Base-by-base conservation (phyloP, 2,888 invertebrate species). In the Ethmia dodecea region DNA sequence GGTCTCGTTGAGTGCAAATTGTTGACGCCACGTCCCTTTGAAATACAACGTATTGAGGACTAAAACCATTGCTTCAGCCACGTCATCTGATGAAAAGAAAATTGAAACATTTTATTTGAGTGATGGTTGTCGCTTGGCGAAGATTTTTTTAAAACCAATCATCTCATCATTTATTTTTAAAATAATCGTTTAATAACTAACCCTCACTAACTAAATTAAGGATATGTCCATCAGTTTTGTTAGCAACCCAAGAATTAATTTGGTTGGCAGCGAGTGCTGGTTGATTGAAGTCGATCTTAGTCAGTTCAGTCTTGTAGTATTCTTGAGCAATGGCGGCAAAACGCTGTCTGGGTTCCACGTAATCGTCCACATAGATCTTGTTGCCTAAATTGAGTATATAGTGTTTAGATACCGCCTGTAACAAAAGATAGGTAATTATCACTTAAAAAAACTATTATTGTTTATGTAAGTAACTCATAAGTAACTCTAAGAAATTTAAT, bases 191-290 rank as follows among this genome's bases (percentile, higher is more conserved):
- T 18, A 26, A 26, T 13, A n/a, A 44, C 55, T 42, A 61, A 89
- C 93, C 91, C 54, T 89, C 81, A 6, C 78, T 75, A 5, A 94
- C 89, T 31, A 94, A 66, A 52, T 92, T 86, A 6, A 88, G 78
- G 20, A 98, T 92, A 49, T 90, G 91, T 8, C 92, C 92, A 5
- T 90, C 83, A 0, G 98, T 97, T 6, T 92, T 76, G 38, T 91
- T 89, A 15, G 88, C 87, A 1, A 95, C 93, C 95, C 96, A 98
- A 1, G 75, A 55, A 58, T 98, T 98, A 40, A 98, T 94, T 5
- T 74, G 66, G 4, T 73, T 56, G 0, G 90, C 89, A 0, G 93
- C 87, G 3, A 66, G 65, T 0, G 59, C 64, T 0, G 90, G 56
- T n/a, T 90, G 67, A 8, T 74, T 61, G 54, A 95, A 94, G 73